Conservation (phyloP, 2,888 invertebrate species). For the Unio pictorum region DNA sequence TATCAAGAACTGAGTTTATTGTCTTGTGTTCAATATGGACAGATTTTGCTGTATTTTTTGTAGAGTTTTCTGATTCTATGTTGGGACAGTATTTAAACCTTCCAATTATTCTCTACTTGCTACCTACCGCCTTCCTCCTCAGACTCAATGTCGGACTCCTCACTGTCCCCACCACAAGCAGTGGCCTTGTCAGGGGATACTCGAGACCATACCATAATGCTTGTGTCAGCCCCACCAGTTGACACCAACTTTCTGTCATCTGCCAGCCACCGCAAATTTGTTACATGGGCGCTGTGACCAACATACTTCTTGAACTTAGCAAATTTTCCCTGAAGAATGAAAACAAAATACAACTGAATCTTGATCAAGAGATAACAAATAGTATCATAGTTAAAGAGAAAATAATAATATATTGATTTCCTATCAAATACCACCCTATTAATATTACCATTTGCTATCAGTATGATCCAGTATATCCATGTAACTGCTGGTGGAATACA, state of each 20-base stretch:
- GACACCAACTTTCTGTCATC: conserved; percentile 69
- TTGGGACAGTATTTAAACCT: too few species aligned
- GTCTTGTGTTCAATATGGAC: too few species aligned
- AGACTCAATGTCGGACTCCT: conserved; percentile 70
- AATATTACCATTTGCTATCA: too few species aligned
- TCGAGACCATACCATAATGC: conserved; percentile 71
- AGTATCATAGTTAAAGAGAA: neutral
- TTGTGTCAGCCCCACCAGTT: conserved; percentile 71
- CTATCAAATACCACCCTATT: neutral
- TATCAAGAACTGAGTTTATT: too few species aligned
- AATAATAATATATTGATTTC: neutral
- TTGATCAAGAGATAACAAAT: neutral
- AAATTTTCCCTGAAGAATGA: conserved; percentile 66
- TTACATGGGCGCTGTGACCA: conserved; percentile 72
- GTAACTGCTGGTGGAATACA: too few species aligned
- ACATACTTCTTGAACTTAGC: conserved; percentile 71
- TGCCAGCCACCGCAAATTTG: conserved; percentile 70
- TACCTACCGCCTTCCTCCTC: conserved; percentile 68
- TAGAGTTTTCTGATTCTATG: too few species aligned
- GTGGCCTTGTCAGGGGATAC: conserved; percentile 31
- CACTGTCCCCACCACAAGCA: conserved; percentile 64
- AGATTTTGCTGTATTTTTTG: too few species aligned
- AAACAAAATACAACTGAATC: neutral
- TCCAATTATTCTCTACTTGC: neutral
- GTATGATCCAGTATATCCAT: too few species aligned